Conservation (phyloP, 2,113 vertebrate species). For the Grus americana region DNA sequence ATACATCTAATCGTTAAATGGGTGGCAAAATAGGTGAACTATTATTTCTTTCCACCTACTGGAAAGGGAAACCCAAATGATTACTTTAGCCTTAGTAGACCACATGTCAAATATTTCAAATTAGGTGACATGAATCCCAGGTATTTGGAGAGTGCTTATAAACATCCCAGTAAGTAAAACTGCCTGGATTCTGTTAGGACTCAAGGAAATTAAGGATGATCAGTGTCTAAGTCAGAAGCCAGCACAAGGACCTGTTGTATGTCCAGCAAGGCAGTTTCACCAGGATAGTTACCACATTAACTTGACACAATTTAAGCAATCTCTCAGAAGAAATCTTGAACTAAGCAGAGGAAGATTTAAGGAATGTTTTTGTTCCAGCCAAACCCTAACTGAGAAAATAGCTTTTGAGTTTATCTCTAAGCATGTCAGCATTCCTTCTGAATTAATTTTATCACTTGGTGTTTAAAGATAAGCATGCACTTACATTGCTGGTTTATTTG, state of each 20-base stretch:
- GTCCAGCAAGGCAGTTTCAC: background rate
- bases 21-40: background rate
- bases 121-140: background rate
- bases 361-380: background rate
- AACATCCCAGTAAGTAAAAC: background rate
- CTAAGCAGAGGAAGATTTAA: background rate
- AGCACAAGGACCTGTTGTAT: background rate
- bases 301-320: background rate
- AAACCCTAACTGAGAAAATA: background rate
- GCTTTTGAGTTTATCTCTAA: background rate
- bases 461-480: background rate
- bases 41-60: background rate
- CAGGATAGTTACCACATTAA: background rate
- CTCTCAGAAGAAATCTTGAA: background rate
- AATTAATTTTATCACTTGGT: background rate
- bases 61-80: background rate
- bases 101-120: background rate
- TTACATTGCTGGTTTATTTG: background rate
- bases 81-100: background rate
- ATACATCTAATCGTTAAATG: background rate
- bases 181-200: background rate
- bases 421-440: background rate
- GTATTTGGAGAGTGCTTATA: background rate
- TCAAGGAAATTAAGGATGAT: background rate
- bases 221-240: background rate